Percentiles rank a stretch among this genome's conserved stretches.
Evolutionary conservation across 2,888 invertebrate species (phyloP).

Genomic region (Dioctria linearis): DNA sequence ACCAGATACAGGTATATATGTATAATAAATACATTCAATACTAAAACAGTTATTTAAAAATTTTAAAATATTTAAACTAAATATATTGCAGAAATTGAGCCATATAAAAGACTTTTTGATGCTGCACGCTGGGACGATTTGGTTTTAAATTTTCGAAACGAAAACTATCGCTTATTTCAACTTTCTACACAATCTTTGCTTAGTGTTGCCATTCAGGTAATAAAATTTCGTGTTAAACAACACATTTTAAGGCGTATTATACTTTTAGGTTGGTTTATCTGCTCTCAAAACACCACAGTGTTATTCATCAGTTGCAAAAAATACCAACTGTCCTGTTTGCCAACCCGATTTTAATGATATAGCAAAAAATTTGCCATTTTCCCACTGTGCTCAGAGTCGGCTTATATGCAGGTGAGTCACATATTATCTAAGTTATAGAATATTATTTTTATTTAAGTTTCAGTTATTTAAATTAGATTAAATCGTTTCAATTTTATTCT

Average conservation of each 20-base stretch:
- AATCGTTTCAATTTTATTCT: no score
- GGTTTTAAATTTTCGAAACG: constrained; percentile 91
- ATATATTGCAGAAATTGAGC: constrained; percentile 74
- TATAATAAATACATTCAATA: constrained; percentile 43
- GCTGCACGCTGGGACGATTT: constrained; percentile 85
- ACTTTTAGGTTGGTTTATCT: constrained; percentile 84
- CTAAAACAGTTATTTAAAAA: not conserved
- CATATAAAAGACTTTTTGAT: constrained; percentile 79
- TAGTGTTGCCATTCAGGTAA: constrained; percentile 85
- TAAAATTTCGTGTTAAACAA: constrained; percentile 14
- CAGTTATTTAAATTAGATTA: no score
- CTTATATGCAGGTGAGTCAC: constrained; percentile 83
- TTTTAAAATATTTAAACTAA: no score
- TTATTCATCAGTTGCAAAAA: constrained; percentile 80
- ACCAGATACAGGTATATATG: constrained; percentile 79
- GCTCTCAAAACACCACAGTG: constrained; percentile 96
- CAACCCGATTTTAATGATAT: constrained; percentile 88
- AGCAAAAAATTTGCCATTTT: constrained; percentile 90
- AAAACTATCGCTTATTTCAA: constrained; percentile 95
- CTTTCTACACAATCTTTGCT: constrained; percentile 92
- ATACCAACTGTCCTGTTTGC: constrained; percentile 94
- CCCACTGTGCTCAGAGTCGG: constrained; percentile 96
- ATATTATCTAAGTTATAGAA: not conserved
- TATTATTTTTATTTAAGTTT: no score
- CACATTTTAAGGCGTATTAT: constrained; percentile 8